A percentile compares a stretch with the other conserved stretches of the same genome.
Conservation (phyloP, 2,888 invertebrate genomes). For the Myathropa florea region DNA sequence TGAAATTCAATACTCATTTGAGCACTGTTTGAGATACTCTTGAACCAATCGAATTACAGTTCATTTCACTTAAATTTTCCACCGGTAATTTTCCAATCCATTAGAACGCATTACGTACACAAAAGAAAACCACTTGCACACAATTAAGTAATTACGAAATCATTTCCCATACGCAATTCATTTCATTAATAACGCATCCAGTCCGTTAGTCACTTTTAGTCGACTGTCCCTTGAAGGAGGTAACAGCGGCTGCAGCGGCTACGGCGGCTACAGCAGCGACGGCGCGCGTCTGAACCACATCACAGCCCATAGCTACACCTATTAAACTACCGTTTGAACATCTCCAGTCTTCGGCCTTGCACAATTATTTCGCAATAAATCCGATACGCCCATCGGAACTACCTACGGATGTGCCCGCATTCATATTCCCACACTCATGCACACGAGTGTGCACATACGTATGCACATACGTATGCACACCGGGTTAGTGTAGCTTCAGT, state of each 20-base stretch:
- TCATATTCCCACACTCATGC: neutral
- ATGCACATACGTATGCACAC: neutral
- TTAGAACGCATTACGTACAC: conserved; percentile 48
- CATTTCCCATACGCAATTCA: conserved; percentile 60
- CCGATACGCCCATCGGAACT: conserved; percentile 32
- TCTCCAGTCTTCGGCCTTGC: conserved; percentile 19
- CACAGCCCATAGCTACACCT: neutral
- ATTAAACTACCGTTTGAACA: neutral
- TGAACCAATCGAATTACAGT: conserved; percentile 32
- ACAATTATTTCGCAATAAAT: conserved; percentile 52
- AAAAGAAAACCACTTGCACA: conserved; percentile 59
- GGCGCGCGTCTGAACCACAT: neutral
- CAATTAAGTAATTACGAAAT: conserved; percentile 63
- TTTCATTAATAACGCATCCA: conserved; percentile 65
- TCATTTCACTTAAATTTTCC: conserved; percentile 36
- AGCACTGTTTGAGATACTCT: neutral
- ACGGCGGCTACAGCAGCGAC: neutral
- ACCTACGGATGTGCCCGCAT: neutral
- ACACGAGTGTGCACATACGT: neutral
- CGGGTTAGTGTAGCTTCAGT: conserved; percentile 10
- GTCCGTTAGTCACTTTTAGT: conserved; percentile 59
- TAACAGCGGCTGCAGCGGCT: neutral
- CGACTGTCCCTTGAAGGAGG: conserved; percentile 18
- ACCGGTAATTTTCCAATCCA: conserved; percentile 55
- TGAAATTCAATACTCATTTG: no score